phyloP scores from a whole-genome alignment of 2,888 invertebrate species.

The Hydrotaea diabolus region DNA sequence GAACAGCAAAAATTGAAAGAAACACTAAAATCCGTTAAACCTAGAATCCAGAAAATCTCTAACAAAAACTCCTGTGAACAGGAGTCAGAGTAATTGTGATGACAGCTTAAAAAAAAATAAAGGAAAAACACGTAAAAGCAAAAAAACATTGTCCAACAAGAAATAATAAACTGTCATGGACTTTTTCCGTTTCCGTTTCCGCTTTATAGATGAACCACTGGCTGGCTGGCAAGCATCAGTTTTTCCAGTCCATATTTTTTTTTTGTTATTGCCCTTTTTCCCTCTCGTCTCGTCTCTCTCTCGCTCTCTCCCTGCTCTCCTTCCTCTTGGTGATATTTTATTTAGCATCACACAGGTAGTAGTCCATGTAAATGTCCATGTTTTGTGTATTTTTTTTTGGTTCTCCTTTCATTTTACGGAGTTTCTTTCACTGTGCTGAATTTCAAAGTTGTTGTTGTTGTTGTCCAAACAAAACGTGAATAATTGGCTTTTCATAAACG shows the following conservation, averaged over 20 bases:
- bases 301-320: too few relatives aligned
- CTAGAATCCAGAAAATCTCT: slow-evolving; percentile 23
- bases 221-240: neutral
- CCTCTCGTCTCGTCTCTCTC: too few relatives aligned
- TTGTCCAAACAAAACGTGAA: neutral
- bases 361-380: neutral
- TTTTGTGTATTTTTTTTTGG: neutral
- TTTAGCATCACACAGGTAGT: neutral
- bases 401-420: neutral
- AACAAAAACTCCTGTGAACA: too few relatives aligned
- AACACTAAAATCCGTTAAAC: neutral
- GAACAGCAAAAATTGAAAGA: neutral
- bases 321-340: neutral
- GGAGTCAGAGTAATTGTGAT: too few relatives aligned
- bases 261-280: neutral
- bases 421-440: too few relatives aligned
- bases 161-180: slow-evolving; percentile 32
- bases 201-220: slow-evolving; percentile 1
- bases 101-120: too few relatives aligned
- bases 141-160: slow-evolving; percentile 24
- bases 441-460: neutral
- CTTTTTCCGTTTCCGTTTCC: slow-evolving; percentile 66
- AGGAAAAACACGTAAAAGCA: too few relatives aligned
- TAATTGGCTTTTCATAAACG: slow-evolving; percentile 30
- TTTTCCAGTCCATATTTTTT: neutral